Evolutionary conservation across 2,113 vertebrate genomes (phyloP), one percentile per base, ranked within the genome.

Genomic region (Oreotrochilus melanogaster): DNA sequence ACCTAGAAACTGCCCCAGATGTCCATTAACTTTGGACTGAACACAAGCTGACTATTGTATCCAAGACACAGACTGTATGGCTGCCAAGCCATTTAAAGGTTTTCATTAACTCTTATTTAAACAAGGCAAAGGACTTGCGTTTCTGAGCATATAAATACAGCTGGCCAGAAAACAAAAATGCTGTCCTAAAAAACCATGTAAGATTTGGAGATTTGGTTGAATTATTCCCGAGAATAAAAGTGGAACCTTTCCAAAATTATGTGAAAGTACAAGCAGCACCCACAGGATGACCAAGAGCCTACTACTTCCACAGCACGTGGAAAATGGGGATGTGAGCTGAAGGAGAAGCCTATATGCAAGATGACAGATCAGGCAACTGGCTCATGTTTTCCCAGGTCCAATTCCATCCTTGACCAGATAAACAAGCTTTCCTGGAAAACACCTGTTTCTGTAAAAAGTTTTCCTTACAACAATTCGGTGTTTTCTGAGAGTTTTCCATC

Each of bases 21-120:
- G 89, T 86, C 87, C 92, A 92, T 95, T 97, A 94, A 96, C 85
- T 94, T 58, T 5, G 7, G 80, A 78, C 62, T 69, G 84, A 93
- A 62, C 87, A 97, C 93, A 97, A 73, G 88, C 74, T 76, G 81
- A 53, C 89, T 96, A 89, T 95, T 97, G 94, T 89, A 89, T 80
- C 86, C 88, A 76, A 88, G 78, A 93, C 79, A 95, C 51, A 94
- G 88, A 67, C 88, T 88, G 90, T 33, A 54, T 19, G 79, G 81
- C 87, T 97, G 94, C 92, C 92, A 96, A 96, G 56, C 60, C 85
- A 66, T 89, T 95, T 92, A 65, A 92, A 92, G 84, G 81, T 92
- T 96, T 95, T 92, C 50, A 93, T 93, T 96, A 90, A 94, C 92
- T 96, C 89, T 78, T 90, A 89, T 83, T 96, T 90, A 93, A 97